A percentile compares a stretch with the other conserved stretches of the same genome.
phyloP scores from a whole-genome alignment of 2,797 vertebrate genomes.

The Mus caroli region DNA sequence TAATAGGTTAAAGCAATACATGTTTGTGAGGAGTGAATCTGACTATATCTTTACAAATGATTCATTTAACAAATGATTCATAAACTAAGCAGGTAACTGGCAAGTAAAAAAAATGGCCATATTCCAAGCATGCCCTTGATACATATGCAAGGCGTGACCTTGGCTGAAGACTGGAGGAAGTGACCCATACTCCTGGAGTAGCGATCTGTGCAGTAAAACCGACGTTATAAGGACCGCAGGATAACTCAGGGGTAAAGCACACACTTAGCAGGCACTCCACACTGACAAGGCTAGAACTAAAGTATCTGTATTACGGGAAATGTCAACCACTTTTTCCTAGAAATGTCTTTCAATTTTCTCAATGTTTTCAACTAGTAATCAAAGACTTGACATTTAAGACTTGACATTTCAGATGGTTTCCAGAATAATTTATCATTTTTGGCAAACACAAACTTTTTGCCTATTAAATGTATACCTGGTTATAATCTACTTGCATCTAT shows the following conservation, averaged over 20 bases:
- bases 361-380: slow-evolving; percentile 12
- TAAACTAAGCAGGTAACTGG: background rate
- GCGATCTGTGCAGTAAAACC: background rate
- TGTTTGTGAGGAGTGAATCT: background rate
- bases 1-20: background rate
- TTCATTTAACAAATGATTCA: slow-evolving; percentile 10
- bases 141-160: background rate
- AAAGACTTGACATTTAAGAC: slow-evolving; percentile 45
- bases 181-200: background rate
- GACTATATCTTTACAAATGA: background rate
- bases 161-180: background rate
- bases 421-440: slow-evolving; percentile 36
- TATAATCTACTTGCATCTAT: slow-evolving; percentile 57
- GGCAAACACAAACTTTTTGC: background rate
- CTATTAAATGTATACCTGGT: slow-evolving; percentile 24
- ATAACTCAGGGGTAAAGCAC: background rate
- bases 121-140: background rate
- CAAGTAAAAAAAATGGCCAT: background rate
- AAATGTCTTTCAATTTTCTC: slow-evolving; percentile 18
- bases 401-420: slow-evolving; percentile 49
- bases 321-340: slow-evolving; percentile 9
- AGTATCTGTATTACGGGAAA: slow-evolving; percentile 21
- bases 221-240: background rate
- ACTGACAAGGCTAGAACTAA: background rate
- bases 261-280: background rate